Conservation (phyloP, 2,113 vertebrate genomes). For the Peucedramus taeniatus region DNA sequence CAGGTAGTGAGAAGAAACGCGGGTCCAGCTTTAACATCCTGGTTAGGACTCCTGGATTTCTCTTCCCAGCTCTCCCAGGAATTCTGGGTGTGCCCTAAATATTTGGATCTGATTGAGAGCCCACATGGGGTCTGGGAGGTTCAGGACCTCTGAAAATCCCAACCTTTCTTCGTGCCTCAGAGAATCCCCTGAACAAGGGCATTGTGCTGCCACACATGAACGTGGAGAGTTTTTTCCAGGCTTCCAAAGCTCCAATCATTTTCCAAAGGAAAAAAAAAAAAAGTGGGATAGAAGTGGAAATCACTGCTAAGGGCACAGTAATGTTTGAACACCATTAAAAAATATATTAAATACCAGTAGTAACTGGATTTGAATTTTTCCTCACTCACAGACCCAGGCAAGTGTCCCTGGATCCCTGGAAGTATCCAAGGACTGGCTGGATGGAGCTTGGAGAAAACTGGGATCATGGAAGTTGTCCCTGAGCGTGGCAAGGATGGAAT, state of each 20-base stretch:
- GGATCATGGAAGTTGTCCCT: neutral
- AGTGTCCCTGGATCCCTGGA: neutral
- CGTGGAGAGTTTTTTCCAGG: neutral
- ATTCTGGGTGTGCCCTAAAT: neutral
- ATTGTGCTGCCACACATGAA: neutral
- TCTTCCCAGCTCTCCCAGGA: neutral
- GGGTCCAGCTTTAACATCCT: neutral
- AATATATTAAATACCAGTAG: neutral
- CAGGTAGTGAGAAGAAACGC: neutral
- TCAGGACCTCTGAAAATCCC: neutral
- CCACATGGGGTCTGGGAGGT: accelerated
- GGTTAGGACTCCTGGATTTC: neutral
- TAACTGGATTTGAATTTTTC: neutral
- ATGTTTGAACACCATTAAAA: neutral
- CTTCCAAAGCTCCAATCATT: neutral
- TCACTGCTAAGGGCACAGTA: neutral
- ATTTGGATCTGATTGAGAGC: neutral
- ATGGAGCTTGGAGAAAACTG: neutral
- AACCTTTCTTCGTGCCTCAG: too few species aligned
- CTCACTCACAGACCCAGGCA: neutral
- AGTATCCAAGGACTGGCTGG: neutral
- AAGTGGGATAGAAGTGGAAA: neutral
- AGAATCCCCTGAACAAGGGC: neutral
- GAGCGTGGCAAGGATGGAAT: accelerated
- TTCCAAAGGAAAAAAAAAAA: neutral